Evolutionary conservation across 2,888 invertebrate species (phyloP).

Genomic region (Morinoia aosen): DNA sequence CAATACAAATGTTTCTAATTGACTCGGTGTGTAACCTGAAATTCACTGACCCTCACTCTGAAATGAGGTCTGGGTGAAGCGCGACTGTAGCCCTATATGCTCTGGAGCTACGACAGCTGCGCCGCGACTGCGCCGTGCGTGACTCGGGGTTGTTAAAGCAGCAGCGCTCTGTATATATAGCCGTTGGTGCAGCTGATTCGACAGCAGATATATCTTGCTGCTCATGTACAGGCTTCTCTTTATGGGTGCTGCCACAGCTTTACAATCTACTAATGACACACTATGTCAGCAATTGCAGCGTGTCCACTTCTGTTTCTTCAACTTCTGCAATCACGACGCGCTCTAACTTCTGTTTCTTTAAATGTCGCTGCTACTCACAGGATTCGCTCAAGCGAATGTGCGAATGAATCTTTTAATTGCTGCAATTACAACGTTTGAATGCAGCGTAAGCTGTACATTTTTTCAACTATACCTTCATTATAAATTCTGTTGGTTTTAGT

Average conservation of each 20-base stretch:
- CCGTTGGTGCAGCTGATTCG: neutral
- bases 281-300: neutral
- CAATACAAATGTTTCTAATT: too few species aligned
- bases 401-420: neutral
- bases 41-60: too few species aligned
- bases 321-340: neutral
- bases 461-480: neutral
- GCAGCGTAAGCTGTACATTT: neutral
- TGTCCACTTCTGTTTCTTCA: neutral
- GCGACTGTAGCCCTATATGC: too few species aligned
- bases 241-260: neutral
- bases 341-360: neutral
- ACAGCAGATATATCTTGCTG: constrained; percentile 17
- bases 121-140: neutral
- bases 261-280: constrained; percentile 17
- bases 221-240: neutral
- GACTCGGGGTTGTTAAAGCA: neutral
- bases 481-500: neutral
- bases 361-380: neutral
- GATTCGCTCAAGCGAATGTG: neutral
- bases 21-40: too few species aligned
- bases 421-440: neutral
- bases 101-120: too few species aligned
- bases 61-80: neutral
- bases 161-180: neutral